These are phyloP conservation scores for Rhinolophus sinicus DNA, from an alignment of 2,113 vertebrate species.

Conservation along the genomic window DNA sequence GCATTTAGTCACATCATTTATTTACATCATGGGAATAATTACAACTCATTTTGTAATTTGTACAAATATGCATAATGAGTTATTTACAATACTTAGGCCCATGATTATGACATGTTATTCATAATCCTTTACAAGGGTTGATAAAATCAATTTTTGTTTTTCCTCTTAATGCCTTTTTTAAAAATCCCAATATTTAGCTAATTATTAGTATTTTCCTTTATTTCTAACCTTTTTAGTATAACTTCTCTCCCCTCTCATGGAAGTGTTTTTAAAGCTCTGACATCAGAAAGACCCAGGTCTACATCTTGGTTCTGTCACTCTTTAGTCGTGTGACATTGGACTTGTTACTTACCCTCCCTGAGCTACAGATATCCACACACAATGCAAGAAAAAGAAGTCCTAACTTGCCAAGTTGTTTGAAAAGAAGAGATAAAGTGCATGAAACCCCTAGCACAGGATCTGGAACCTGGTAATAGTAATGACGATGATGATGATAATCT, in stretches of 20 bases:
- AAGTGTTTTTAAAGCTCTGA: background rate
- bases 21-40: conserved; percentile 76
- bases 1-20: conserved; percentile 66
- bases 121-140: background rate
- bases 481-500: background rate
- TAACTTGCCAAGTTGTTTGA: background rate
- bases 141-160: background rate
- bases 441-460: background rate
- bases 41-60: conserved; percentile 69
- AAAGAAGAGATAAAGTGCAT: background rate
- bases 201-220: background rate
- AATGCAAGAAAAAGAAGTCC: background rate
- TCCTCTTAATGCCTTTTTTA: background rate
- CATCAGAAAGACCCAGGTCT: background rate
- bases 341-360: background rate
- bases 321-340: background rate
- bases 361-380: background rate
- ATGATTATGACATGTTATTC: conserved; percentile 49
- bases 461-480: background rate
- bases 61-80: conserved; percentile 67
- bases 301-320: background rate
- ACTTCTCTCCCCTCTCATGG: background rate
- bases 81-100: conserved; percentile 52
- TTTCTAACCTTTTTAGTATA: background rate
- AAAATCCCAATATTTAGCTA: background rate